Evolutionary conservation across 2,888 invertebrate genomes (phyloP), one percentile per base, ranked within the genome.

Genomic region (Nycteola revayana): DNA sequence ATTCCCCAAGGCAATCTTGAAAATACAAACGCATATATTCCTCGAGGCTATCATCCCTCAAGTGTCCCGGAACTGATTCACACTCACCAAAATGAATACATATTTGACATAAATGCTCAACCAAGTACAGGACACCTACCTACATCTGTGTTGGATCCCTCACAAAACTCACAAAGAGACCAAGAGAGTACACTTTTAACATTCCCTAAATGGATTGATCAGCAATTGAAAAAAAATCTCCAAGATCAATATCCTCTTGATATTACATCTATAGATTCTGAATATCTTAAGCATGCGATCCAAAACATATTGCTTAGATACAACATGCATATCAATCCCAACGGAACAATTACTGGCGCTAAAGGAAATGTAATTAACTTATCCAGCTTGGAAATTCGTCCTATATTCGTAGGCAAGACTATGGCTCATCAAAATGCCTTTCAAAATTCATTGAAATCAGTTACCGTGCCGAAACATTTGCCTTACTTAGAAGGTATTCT

Each of bases 401-500:
- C 76, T 1, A 57, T 81, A 23, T 39, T 79, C 0, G 60, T 84
- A 10, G 77, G 79, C 0, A 60, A 68, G 23, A 49, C 66, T 7
- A 23, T 66, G 1, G 46, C 49, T 6, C 60, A 66, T 9, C 32
- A 58, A 9, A 47, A 49, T 7, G 6, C 35, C 6, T 21, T 57
- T 11, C 25, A 49, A 36, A 41, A 51, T 26, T 20, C 27, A 3
- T 29, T 2, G 1, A 25, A 14, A 5, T 4, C 9, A 3, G 14
- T 52, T 3, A 28, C n/a, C 22, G 7, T 57, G 0, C 38, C 41
- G 1, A 46, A 49, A 32, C 21, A 56, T 26, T 40, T 55, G 5
- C 62, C 67, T 0, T 74, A 67, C 34, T 43, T 75, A 14, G 63
- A 78, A 57, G 69, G 67, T 3, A 37, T 80, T 36, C 49, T 81